Evolutionary conservation across 2,888 invertebrate species (phyloP).

Genomic region (Drosophila falleni): DNA sequence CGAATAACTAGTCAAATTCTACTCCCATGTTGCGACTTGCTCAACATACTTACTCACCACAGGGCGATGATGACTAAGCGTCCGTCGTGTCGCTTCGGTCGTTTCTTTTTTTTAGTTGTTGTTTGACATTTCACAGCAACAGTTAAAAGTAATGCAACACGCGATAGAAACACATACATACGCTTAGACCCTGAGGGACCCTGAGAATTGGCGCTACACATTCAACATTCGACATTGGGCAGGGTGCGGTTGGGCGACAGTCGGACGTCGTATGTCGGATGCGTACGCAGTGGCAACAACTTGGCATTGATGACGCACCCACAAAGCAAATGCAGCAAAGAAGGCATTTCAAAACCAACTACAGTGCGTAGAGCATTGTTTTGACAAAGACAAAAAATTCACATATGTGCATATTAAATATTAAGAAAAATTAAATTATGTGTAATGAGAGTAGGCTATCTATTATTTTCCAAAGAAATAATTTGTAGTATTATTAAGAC

Average conservation of each 20-base stretch:
- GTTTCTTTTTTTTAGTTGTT: background rate
- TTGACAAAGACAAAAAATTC: background rate
- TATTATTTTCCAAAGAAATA: too few species aligned
- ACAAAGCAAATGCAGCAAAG: slow-evolving; percentile 29
- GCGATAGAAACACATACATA: slow-evolving; percentile 46
- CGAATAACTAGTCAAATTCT: slow-evolving; percentile 1
- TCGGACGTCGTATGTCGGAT: slow-evolving; percentile 13
- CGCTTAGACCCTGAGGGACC: background rate
- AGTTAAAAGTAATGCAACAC: slow-evolving; percentile 66
- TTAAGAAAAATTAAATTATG: too few species aligned
- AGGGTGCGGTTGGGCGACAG: slow-evolving; percentile 17
- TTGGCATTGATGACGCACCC: slow-evolving; percentile 43
- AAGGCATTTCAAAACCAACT: background rate
- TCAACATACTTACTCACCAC: background rate
- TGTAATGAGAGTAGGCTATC: too few species aligned
- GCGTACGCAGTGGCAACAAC: slow-evolving; percentile 38
- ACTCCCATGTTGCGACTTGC: slow-evolving; percentile 9
- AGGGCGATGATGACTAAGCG: slow-evolving; percentile 22
- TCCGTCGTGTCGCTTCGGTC: background rate
- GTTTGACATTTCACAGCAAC: slow-evolving; percentile 55
- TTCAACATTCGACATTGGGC: slow-evolving; percentile 33
- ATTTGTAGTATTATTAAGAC: too few species aligned
- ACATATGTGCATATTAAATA: background rate
- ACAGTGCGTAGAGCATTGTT: background rate
- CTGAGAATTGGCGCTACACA: slow-evolving; percentile 5